A percentile compares a stretch with the other conserved stretches of the same genome.
These are phyloP conservation scores for Anneissia japonica DNA, from an alignment of 35 echinoderm and acorn worm genomes.

Conservation along the genomic window DNA sequence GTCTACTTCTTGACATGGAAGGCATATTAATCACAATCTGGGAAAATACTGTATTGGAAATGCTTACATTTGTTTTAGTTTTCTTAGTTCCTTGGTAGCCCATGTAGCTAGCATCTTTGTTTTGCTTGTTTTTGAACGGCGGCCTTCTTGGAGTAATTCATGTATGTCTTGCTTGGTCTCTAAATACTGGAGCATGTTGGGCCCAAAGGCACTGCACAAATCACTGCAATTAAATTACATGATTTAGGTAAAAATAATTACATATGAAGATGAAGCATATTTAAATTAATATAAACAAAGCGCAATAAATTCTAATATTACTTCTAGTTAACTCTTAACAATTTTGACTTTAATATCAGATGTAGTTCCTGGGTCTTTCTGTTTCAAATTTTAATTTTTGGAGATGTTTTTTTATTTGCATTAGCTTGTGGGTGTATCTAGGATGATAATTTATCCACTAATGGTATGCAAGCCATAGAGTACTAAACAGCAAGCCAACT, in stretches of 20 bases:
- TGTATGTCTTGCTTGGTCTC: slow-evolving; percentile 37
- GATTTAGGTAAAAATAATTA: neutral
- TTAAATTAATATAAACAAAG: neutral
- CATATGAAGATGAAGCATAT: neutral
- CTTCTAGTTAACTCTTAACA: neutral
- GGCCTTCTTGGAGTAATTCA: slow-evolving; percentile 75
- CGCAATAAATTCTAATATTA: neutral
- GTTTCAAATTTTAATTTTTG: neutral
- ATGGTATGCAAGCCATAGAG: no score
- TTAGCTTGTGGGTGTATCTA: no score
- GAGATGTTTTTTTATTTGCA: neutral
- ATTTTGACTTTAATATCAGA: neutral
- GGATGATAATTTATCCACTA: no score
- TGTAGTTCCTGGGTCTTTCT: neutral
- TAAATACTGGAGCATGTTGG: slow-evolving; percentile 18
- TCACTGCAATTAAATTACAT: slow-evolving; percentile 49
- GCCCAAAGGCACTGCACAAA: slow-evolving; percentile 68
- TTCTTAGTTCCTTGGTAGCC: slow-evolving; percentile 91
- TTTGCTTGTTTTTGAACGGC: slow-evolving; percentile 78
- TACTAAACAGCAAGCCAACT: no score
- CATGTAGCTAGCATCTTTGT: slow-evolving; percentile 81
- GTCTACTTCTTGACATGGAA: no score
- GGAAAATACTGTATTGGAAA: no score
- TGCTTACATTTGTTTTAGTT: slow-evolving; percentile 16
- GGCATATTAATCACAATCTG: no score